A percentile compares a stretch with the other conserved stretches of the same genome.
Conservation (phyloP, 2,113 vertebrate genomes). For the Siphamia tubifer region DNA sequence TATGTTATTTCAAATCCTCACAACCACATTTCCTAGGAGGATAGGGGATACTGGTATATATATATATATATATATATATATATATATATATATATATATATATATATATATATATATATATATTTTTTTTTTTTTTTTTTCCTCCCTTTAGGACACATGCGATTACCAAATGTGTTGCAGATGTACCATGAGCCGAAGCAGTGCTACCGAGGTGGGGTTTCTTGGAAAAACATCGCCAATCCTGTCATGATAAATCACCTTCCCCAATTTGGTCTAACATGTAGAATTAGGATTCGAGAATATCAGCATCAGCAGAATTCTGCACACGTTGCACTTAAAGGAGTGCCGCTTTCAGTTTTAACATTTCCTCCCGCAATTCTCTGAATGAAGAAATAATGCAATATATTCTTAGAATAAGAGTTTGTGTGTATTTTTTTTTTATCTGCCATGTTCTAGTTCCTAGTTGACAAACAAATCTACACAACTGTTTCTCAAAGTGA, state of each 20-base stretch:
- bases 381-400: constrained; percentile 34
- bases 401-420: constrained; percentile 5
- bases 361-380: constrained; percentile 32
- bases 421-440: neutral
- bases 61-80: constrained; percentile 23
- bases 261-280: constrained; percentile 61
- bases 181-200: constrained; percentile 61
- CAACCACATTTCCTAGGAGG: constrained; percentile 79
- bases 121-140: no score
- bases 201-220: constrained; percentile 55
- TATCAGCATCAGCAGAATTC: constrained; percentile 48
- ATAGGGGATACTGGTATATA: constrained; percentile 68
- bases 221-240: constrained; percentile 66
- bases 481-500: constrained; percentile 50
- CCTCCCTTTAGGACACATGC: constrained; percentile 58
- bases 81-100: neutral
- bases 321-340: neutral
- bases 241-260: constrained; percentile 66
- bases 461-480: constrained; percentile 4
- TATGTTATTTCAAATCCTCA: constrained; percentile 82
- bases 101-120: constrained; percentile 33
- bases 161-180: constrained; percentile 80
- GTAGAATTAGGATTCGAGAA: constrained; percentile 56
- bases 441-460: neutral
- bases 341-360: constrained; percentile 33